Base-by-base conservation (phyloP, 35 echinoderm and acorn worm genomes). In the Anneissia japonica region DNA sequence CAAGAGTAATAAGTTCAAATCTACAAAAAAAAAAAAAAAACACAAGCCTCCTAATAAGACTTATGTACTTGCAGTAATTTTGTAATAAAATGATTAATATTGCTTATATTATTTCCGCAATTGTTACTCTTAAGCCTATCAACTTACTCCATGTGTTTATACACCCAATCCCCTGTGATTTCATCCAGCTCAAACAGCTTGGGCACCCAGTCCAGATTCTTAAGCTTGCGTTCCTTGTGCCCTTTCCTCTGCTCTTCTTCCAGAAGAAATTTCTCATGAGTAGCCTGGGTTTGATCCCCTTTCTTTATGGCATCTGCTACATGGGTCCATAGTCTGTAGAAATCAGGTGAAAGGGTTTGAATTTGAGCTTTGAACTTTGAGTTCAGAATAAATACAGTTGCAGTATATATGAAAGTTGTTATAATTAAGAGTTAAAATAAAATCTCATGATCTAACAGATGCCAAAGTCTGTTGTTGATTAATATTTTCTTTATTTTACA, bases 61-160 rank as follows among this genome's bases (percentile, higher is more conserved):
- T 64, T n/a, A 64, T 64, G 12, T n/a, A 12, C 12, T 64, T n/a
- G n/a, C 51, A 64, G n/a, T 13, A n/a, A 64, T 12, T n/a, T 13
- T 13, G n/a, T 64, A 64, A 64, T n/a, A 13, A 13, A 64, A 64
- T 64, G 51, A 13, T n/a, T 64, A n/a, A 64, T 12, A 13, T 13
- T 13, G n/a, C 12, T 12, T 13, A 64, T 13, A 64, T 64, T 64
- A 64, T 12, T 64, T 64, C n/a, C 51, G n/a, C n/a, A 64, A 64
- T n/a, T n/a, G n/a, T n/a, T n/a, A n/a, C n/a, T n/a, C n/a, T n/a
- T n/a, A n/a, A n/a, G n/a, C 74, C 4, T 23, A 17, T 28, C 0
- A 9, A 93, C 95, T 98, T 87, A 98, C 95, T 98, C 95, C 64
- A 87, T 93, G 73, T 99, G 92, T 85, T 91, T 99, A 37, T 99